Percentiles rank a stretch among this genome's conserved stretches.
Evolutionary conservation across 2,113 vertebrate species (phyloP).

Genomic region (Hippopotamus amphibius): DNA sequence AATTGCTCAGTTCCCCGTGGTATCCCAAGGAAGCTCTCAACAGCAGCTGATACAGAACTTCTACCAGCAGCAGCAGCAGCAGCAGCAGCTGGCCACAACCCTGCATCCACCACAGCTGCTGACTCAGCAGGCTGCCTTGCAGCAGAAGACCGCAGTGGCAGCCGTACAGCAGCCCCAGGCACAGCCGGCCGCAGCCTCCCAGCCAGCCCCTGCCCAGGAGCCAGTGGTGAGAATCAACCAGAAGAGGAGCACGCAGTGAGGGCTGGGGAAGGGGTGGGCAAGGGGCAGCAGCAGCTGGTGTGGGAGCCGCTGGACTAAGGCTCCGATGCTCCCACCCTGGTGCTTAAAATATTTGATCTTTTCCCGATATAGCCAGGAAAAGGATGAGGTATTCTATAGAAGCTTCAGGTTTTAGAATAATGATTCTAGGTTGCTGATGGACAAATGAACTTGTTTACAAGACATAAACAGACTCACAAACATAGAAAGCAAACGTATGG

Average conservation of each 20-base stretch:
- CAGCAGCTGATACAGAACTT: constrained; percentile 89
- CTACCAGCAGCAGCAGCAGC: constrained; percentile 89
- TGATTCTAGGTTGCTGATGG: not conserved
- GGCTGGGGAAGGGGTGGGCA: not conserved
- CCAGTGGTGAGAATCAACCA: constrained; percentile 79
- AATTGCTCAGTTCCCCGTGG: constrained; percentile 87
- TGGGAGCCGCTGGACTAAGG: not conserved
- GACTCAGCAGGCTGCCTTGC: constrained; percentile 87
- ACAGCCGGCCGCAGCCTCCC: not conserved
- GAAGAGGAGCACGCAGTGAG: not conserved
- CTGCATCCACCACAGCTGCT: constrained; percentile 83
- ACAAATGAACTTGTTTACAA: not conserved
- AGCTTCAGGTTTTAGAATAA: not conserved
- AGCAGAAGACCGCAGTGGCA: constrained; percentile 82
- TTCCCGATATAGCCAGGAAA: not conserved
- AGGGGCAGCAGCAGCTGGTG: not conserved
- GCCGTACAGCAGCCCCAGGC: constrained; percentile 80
- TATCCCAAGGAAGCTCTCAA: constrained; percentile 83
- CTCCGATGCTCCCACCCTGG: not conserved
- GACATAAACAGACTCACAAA: not conserved
- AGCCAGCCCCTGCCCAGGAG: constrained; percentile 75
- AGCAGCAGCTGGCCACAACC: constrained; percentile 86
- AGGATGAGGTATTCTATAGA: not conserved
- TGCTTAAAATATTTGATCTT: not conserved
- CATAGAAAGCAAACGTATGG: not conserved